Evolutionary conservation across 1,140 invertebrate genomes (phyloP).

Genomic region (Leptonema lineaticorne): DNA sequence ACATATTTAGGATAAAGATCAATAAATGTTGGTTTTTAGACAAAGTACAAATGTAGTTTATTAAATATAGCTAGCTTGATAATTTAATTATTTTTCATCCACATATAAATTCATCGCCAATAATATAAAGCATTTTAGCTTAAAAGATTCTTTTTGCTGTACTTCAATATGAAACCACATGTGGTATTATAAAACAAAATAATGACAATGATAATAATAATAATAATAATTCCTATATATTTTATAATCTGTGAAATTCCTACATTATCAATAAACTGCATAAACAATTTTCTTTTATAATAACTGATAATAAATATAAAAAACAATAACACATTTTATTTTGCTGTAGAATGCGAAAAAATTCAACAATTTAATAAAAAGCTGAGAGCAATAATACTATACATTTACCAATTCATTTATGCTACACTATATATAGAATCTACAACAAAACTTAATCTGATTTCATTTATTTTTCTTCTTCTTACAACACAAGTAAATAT

Average conservation of each 20-base stretch:
- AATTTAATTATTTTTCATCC: no score
- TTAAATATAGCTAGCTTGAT: no score
- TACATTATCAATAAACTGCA: slow-evolving; percentile 29
- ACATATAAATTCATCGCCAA: no score
- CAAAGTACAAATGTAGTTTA: no score
- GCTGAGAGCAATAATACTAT: slow-evolving; percentile 33
- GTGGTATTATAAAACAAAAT: no score
- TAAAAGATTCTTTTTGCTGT: no score
- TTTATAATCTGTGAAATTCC: not conserved
- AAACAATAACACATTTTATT: slow-evolving; percentile 42
- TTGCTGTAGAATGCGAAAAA: slow-evolving; percentile 38
- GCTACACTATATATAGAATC: slow-evolving; percentile 26
- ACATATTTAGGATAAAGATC: no score
- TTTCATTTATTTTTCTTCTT: slow-evolving; percentile 18
- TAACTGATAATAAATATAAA: slow-evolving; percentile 42
- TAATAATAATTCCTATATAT: not conserved
- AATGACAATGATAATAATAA: no score
- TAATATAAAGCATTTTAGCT: no score
- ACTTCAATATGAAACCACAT: no score
- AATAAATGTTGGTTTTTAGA: no score
- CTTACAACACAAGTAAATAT: slow-evolving; percentile 27
- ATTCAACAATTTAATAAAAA: slow-evolving; percentile 40
- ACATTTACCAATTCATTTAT: slow-evolving; percentile 35
- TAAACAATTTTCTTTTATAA: slow-evolving; percentile 40
- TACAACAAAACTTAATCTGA: slow-evolving; percentile 39